Evolutionary conservation across 1,140 invertebrate species (phyloP).

Genomic region (Aphelinus certus): DNA sequence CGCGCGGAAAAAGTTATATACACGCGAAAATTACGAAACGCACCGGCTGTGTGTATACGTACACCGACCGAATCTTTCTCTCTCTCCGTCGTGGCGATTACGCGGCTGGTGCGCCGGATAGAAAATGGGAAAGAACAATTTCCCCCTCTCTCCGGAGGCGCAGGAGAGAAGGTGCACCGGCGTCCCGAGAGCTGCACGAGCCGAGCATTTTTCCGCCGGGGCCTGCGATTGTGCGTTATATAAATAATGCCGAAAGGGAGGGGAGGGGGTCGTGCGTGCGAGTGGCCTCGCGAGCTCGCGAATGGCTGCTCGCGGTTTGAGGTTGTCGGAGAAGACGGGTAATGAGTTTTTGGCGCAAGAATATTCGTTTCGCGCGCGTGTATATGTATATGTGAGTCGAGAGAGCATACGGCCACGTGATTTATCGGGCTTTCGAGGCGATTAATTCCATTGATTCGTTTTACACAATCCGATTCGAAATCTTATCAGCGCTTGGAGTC

Average conservation of each 20-base stretch:
- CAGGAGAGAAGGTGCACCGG: neutral
- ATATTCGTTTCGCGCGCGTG: neutral
- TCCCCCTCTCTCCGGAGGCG: neutral
- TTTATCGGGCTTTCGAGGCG: too few species aligned
- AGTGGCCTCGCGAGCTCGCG: neutral
- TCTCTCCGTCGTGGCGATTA: neutral
- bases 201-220: neutral
- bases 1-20: too few species aligned
- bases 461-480: too few species aligned
- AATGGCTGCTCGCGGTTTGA: neutral
- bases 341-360: constrained; percentile 1
- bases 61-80: neutral
- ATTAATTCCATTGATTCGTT: too few species aligned
- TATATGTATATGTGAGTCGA: too few species aligned
- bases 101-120: neutral
- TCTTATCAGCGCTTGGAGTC: too few species aligned
- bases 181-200: constrained; percentile 3
- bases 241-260: constrained; percentile 11
- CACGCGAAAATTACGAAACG: too few species aligned
- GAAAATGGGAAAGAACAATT: constrained; percentile 21
- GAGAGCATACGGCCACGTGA: too few species aligned
- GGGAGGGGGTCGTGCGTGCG: neutral
- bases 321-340: neutral
- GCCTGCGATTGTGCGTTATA: constrained; percentile 19
- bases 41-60: too few species aligned